Evolutionary conservation across 2,113 vertebrate genomes (phyloP), one percentile per base, ranked within the genome.

Genomic region (Bubo scandiacus): DNA sequence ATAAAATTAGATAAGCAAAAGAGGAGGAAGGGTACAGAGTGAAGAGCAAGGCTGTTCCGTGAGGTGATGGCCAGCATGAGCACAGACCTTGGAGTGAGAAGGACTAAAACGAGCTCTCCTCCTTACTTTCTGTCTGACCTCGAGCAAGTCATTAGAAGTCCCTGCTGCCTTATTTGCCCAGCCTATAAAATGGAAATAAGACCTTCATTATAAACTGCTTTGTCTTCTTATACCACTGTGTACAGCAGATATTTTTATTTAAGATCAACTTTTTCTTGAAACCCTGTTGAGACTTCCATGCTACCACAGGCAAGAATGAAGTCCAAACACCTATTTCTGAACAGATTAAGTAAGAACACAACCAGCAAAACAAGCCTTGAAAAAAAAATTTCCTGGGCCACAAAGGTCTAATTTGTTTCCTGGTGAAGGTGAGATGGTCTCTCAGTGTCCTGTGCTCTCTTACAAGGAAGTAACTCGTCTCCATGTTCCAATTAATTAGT

Each of bases 351-450:
- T 4, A 73, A 66, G 63, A 75, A 32, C 58, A 68, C 54, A 54
- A 40, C 49, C 84, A 51, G n/a, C 25, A 58, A 73, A 93, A 45
- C 9, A 54, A 90, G 68, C 85, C 34, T 73, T 23, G 20, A 0
- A 29, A 66, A 52, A 78, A 45, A 45, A 38, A n/a, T 1, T 10
- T 61, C 79, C 91, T 59, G 94, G 68, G 66, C 74, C 10, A 42
- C 62, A 86, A 58, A 95, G 59, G 57, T 77, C 90, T 93, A 70
- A 74, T 97, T 95, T 97, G 62, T 90, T 81, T 93, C 91, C 74
- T 26, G n/a, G 83, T 45, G 90, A 82, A 94, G 93, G 84, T 15
- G 66, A 94, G 79, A 58, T 61, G 61, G 55, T 94, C 73, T 78
- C 86, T 62, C 45, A 4, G 10, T 65, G 91, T 91, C 88, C 82